These are phyloP conservation scores for Globodera ellingtonae DNA, from an alignment of 1,140 invertebrate genomes.

Conservation along the genomic window DNA sequence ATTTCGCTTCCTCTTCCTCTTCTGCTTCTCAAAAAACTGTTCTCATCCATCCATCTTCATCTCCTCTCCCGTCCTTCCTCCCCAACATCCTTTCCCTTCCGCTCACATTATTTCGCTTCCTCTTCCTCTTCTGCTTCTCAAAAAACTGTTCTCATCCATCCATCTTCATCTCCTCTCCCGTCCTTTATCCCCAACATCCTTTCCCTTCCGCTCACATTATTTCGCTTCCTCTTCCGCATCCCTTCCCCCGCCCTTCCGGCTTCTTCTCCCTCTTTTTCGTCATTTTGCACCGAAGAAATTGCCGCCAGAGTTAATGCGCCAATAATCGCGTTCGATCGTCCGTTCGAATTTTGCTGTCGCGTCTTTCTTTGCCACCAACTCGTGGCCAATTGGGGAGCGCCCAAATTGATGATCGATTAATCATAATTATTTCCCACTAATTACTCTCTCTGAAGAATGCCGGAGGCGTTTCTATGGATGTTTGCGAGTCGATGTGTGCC, in stretches of 20 bases:
- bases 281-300: slow-evolving; percentile 11
- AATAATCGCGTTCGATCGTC: neutral
- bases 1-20: neutral
- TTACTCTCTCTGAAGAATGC: slow-evolving; percentile 8
- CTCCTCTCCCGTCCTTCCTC: neutral
- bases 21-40: slow-evolving; percentile 17
- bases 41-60: slow-evolving; percentile 20
- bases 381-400: slow-evolving; percentile 12
- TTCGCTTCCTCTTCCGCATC: slow-evolving; percentile 2
- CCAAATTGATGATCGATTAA: neutral
- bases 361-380: slow-evolving; percentile 23
- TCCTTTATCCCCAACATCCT: neutral
- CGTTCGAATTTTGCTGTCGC: neutral
- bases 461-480: slow-evolving; percentile 12
- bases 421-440: neutral
- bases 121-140: neutral
- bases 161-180: slow-evolving; percentile 11
- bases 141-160: slow-evolving; percentile 23
- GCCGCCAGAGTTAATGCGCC: slow-evolving; percentile 12
- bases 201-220: neutral
- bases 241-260: neutral
- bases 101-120: neutral
- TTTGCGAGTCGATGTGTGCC: slow-evolving; percentile 16
- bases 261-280: slow-evolving; percentile 1
- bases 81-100: neutral